Evolutionary conservation across 2,797 vertebrate species (phyloP).

Genomic region (Cephalopachus bancanus): DNA sequence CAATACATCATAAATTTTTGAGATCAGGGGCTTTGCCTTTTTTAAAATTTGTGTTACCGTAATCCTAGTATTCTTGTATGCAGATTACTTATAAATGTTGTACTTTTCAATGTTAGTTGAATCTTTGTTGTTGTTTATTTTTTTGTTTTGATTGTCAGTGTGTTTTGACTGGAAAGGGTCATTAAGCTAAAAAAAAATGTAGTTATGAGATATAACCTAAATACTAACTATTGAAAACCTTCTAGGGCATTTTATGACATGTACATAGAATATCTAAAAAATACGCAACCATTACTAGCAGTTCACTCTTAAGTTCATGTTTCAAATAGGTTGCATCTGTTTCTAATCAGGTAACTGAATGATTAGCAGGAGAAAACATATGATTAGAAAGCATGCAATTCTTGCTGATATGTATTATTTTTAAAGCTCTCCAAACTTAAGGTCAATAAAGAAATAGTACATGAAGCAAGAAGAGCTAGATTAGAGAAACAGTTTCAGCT

Average conservation of each 20-base stretch:
- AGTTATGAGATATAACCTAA: constrained; percentile 63
- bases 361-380: constrained; percentile 83
- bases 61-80: constrained; percentile 17
- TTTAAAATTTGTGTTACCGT: constrained; percentile 13
- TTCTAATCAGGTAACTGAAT: constrained; percentile 84
- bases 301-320: constrained; percentile 78
- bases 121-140: constrained; percentile 1
- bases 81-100: not conserved
- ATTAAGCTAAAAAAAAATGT: constrained; percentile 46
- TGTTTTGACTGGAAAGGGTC: constrained; percentile 40
- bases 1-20: not conserved
- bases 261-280: constrained; percentile 65
- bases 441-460: constrained; percentile 77
- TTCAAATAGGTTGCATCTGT: constrained; percentile 84
- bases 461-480: constrained; percentile 68
- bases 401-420: constrained; percentile 76
- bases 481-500: constrained; percentile 72
- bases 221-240: constrained; percentile 51
- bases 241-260: constrained; percentile 50
- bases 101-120: constrained; percentile 10
- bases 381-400: constrained; percentile 80
- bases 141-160: constrained; percentile 47
- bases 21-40: not conserved
- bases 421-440: constrained; percentile 75
- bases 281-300: constrained; percentile 70